Evolutionary conservation across 2,888 invertebrate species (phyloP), one percentile per base, ranked within the genome.

Genomic region (Plagodis pulveraria): DNA sequence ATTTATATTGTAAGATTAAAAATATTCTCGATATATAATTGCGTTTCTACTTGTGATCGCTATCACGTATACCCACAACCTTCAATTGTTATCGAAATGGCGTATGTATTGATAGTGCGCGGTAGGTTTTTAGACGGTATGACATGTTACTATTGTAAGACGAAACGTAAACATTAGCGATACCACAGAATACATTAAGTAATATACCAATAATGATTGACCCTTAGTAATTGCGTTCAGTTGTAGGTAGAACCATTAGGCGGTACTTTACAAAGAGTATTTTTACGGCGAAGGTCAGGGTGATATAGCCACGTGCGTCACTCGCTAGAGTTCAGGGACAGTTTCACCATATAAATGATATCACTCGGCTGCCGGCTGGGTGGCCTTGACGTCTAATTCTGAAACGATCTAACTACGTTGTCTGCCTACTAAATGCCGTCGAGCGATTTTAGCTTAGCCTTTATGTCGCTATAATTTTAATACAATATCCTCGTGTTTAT

Each of bases 381-480:
- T 76, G 87, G 82, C 91, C 91, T 91, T 90, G 88, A 79, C 83
- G 84, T 83, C 84, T 87, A 87, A 91, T 88, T 89, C 86, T 84
- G 88, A 87, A 86, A 84, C 85, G 86, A 78, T 86, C 80, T 77
- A 85, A 84, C 86, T 86, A 88, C 87, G 89, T 77, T 75, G 87
- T 89, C 84, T 87, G 89, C 84, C 78, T 89, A 83, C 83, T 81
- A 86, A 89, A 79, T 78, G 72, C 65, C 69, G 73, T 67, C 67
- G 65, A 74, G 66, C 73, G 62, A 58, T 63, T 58, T 69, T 60
- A 56, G 62, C 56, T 53, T 52, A 64, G 51, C 56, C 43, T 71
- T 71, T 67, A 60, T 59, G 65, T 71, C 60, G 63, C 62, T 58
- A 62, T 54, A 36, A 59, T 63, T 59, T 68, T 62, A 58, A 64